Conservation (phyloP, 2,888 invertebrate species). For the Xestoiulus laeticollis region DNA sequence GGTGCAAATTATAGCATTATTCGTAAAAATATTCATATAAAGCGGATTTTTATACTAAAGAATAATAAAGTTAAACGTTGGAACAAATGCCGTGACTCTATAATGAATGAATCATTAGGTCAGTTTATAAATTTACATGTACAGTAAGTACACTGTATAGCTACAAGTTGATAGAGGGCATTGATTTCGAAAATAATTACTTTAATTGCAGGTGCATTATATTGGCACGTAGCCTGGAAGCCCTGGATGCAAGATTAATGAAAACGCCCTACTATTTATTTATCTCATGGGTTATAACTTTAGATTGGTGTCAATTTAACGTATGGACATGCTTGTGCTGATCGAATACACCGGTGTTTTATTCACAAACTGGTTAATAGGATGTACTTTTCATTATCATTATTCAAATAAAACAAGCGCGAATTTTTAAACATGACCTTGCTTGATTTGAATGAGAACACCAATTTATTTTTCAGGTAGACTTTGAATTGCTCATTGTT, state of each 20-base stretch:
- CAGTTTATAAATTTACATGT: background rate
- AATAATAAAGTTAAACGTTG: no score
- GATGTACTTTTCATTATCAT: background rate
- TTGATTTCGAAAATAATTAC: background rate
- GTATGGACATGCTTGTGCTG: background rate
- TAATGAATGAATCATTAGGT: background rate
- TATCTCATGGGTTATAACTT: background rate
- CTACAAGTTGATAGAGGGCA: background rate
- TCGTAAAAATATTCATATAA: no score
- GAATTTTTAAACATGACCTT: slow-evolving; percentile 11
- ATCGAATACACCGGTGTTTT: background rate
- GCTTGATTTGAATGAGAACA: background rate
- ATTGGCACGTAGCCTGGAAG: background rate
- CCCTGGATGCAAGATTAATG: background rate
- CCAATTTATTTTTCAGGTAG: background rate
- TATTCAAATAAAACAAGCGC: background rate
- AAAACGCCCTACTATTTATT: background rate
- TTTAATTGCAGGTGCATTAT: background rate
- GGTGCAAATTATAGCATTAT: no score
- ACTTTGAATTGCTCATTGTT: background rate
- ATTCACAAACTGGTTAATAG: background rate
- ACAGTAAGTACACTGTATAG: no score
- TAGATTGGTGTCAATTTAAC: background rate
- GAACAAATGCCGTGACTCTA: background rate
- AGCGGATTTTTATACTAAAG: no score